Evolutionary conservation across 2,113 vertebrate species (phyloP), one percentile per base, ranked within the genome.

Genomic region (Sterna hirundo): DNA sequence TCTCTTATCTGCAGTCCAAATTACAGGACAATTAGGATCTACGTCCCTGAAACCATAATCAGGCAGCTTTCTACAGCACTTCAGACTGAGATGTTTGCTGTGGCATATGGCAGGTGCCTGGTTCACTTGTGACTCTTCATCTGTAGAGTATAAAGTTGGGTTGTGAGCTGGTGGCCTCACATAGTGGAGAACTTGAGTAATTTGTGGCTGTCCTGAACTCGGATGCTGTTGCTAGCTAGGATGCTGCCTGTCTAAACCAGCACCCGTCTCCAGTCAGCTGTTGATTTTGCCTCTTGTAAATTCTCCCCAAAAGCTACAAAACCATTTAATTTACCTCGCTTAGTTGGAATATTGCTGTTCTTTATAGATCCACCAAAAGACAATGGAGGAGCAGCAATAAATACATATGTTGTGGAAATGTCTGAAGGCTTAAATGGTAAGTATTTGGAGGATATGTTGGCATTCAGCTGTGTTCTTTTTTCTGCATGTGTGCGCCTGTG

Each of bases 331-430:
- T 81, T 71, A 29, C 36, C 23, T 57, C 0, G 0, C 38, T 83
- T 36, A 62, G 19, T 34, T 85, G 70, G 26, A 87, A 44, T 87
- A 42, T 64, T 92, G 18, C 47, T 97, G 10, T 0, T 84, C 95
- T 96, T 89, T 90, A 47, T 81, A 99, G 99, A 99, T 90, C 98
- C 99, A 12, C 99, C 99, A 32, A 99, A 99, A 98, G 99, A 99
- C 80, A 98, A 9, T n/a, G 99, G 99, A 88, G 99, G 99, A 34
- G 98, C 98, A 91, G 96, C 98, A 91, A 98, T 99, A 95, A 99
- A 98, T 54, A 99, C 99, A 5, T 99, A 99, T 9, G 94, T 99
- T 58, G 98, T 99, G 95, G 99, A 99, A 94, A 98, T 99, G 76
- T 99, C 98, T 55, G 99, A 99, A 97, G 99, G 98, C 42, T 91